Conservation (phyloP, 1,140 invertebrate genomes). For the Ditylenchus dipsaci region DNA sequence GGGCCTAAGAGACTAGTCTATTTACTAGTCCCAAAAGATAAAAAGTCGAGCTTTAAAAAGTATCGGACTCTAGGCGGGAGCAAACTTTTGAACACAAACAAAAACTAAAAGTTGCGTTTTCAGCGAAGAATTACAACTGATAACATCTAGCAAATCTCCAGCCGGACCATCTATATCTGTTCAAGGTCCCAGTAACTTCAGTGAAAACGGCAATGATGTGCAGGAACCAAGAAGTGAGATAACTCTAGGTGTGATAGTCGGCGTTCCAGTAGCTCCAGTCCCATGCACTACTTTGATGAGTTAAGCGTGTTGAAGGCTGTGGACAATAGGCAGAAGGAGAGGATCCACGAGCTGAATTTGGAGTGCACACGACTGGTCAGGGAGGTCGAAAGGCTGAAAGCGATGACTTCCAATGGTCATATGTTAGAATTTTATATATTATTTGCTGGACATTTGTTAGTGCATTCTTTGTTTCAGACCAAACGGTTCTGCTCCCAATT, state of each 20-base stretch:
- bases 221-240: neutral
- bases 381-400: constrained; percentile 4
- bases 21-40: too few relatives aligned
- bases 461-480: constrained; percentile 1
- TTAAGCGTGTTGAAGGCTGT: constrained; percentile 26
- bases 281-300: constrained; percentile 20
- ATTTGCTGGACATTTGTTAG: too few relatives aligned
- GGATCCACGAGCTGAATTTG: constrained; percentile 21
- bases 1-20: too few relatives aligned
- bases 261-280: constrained; percentile 6
- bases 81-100: too few relatives aligned
- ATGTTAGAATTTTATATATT: neutral
- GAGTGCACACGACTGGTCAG: constrained; percentile 8
- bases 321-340: constrained; percentile 40
- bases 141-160: neutral
- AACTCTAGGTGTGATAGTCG: constrained; percentile 8
- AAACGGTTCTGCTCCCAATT: neutral
- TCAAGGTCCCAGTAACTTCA: neutral
- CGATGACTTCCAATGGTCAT: constrained; percentile 1
- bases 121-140: neutral
- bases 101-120: too few relatives aligned
- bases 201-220: neutral
- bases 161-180: neutral
- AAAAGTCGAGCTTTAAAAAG: too few relatives aligned
- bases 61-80: too few relatives aligned